A percentile compares a stretch with the other conserved stretches of the same genome.
These are phyloP conservation scores for Bergia puertoricense DNA, from an alignment of 92 coral and sea anemone species.

Conservation along the genomic window DNA sequence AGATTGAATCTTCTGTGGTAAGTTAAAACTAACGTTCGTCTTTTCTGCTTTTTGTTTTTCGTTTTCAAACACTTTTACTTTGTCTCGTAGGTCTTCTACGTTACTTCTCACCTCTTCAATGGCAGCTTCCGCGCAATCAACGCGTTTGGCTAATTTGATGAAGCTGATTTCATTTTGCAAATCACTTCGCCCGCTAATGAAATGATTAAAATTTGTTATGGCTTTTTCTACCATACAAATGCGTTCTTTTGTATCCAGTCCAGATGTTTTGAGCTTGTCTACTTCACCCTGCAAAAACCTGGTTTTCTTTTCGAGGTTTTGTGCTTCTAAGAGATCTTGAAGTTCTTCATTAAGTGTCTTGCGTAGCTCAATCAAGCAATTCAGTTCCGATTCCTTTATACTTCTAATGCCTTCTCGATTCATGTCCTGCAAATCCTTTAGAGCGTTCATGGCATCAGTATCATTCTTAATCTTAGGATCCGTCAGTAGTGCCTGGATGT, in stretches of 20 bases:
- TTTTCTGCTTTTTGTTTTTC: not conserved
- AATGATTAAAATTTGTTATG: not conserved
- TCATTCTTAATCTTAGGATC: conserved; percentile 24
- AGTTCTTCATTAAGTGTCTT: not conserved
- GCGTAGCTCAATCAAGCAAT: not conserved
- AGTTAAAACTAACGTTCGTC: not conserved
- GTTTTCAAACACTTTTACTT: not conserved
- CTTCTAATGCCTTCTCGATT: conserved; percentile 5
- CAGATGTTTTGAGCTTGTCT: not conserved
- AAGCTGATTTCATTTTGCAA: not conserved
- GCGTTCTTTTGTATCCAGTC: not conserved
- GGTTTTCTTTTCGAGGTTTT: not conserved
- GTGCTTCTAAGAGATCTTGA: not conserved
- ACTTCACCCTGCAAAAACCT: not conserved
- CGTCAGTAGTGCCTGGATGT: conserved; percentile 13
- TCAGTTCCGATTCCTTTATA: conserved; percentile 9
- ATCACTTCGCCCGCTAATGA: not conserved
- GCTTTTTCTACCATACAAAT: not conserved
- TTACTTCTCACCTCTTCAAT: not conserved
- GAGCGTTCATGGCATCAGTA: conserved; percentile 17
- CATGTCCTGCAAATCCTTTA: conserved; percentile 20
- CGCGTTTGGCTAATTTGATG: no score
- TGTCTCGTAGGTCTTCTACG: not conserved
- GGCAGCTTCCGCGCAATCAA: no score
- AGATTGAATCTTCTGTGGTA: not conserved